Evolutionary conservation across 2,113 vertebrate species (phyloP).

Genomic region (Echinops telfairi): DNA sequence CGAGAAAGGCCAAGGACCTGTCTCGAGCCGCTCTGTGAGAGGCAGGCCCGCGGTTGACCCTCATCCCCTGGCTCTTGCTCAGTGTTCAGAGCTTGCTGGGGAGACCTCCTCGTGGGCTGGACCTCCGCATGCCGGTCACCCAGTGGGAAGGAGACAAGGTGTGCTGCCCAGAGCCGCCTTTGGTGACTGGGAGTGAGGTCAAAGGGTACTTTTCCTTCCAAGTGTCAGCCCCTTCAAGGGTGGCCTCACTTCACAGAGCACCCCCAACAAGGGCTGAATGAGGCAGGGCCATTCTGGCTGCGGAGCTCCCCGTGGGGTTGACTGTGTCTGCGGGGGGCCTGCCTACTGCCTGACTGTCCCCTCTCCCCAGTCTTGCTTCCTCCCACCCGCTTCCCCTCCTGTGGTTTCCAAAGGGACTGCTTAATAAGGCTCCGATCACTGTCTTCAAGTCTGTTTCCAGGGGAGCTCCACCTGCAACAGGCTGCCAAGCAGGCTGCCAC

Average conservation of each 20-base stretch:
- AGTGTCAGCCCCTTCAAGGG: background rate
- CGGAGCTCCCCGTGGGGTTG: background rate
- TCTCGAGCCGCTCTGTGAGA: background rate
- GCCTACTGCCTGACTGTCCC: background rate
- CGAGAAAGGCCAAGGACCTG: background rate
- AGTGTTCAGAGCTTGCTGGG: background rate
- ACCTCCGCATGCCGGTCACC: background rate
- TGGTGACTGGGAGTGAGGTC: background rate
- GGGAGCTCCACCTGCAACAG: background rate
- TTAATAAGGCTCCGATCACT: background rate
- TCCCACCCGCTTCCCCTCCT: background rate
- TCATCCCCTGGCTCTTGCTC: background rate
- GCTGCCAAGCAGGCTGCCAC: background rate
- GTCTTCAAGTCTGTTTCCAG: background rate
- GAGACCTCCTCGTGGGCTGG: background rate
- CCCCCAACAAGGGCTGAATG: background rate
- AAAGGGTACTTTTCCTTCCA: conserved; percentile 20
- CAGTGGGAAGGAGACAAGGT: background rate
- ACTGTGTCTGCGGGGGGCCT: background rate
- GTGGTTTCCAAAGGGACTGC: background rate
- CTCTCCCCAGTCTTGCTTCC: background rate
- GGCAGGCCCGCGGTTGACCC: background rate
- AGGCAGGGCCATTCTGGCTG: background rate
- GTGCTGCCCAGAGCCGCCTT: background rate
- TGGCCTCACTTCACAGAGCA: background rate